A percentile compares a stretch with the other conserved stretches of the same genome.
These are phyloP conservation scores for Caenorhabditis imperialis DNA, from an alignment of 2,888 invertebrate genomes.

Conservation along the genomic window DNA sequence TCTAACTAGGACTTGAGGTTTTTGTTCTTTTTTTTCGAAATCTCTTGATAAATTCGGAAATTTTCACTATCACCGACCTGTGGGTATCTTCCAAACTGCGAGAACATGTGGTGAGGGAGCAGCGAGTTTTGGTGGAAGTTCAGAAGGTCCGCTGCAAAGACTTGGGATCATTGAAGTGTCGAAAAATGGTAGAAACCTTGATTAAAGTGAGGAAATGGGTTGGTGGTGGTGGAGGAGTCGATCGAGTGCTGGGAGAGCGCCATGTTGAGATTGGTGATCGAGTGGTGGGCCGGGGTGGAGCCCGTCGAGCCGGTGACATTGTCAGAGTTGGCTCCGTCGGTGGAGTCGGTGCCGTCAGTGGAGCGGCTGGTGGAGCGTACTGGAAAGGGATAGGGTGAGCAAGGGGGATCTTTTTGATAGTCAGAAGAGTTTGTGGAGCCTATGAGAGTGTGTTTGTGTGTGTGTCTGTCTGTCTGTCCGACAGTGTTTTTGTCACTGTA, in stretches of 20 bases:
- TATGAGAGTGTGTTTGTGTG: no score
- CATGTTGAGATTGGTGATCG: constrained; percentile 57
- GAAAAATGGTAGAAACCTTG: constrained; percentile 35
- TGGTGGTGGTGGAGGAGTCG: constrained; percentile 15
- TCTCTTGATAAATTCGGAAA: background rate
- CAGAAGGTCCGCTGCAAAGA: constrained; percentile 58
- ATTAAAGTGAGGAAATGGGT: constrained; percentile 49
- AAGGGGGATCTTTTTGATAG: no score
- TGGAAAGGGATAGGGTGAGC: no score
- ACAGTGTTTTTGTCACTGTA: no score
- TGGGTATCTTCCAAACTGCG: constrained; percentile 59
- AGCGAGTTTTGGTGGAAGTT: constrained; percentile 65
- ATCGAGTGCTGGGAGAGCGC: constrained; percentile 50
- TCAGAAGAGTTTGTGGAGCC: no score
- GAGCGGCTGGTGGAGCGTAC: constrained; percentile 44
- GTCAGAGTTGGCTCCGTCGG: constrained; percentile 52
- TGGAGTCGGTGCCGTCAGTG: constrained; percentile 55
- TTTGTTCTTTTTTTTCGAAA: background rate
- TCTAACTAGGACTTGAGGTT: no score
- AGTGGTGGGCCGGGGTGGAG: constrained; percentile 43
- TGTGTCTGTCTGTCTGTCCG: no score
- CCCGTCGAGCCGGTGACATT: constrained; percentile 40
- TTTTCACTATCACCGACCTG: constrained; percentile 36
- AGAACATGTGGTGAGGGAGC: constrained; percentile 65
- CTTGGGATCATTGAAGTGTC: no score